Evolutionary conservation across 2,888 invertebrate genomes (phyloP).

Genomic region (Rhingia campestris): DNA sequence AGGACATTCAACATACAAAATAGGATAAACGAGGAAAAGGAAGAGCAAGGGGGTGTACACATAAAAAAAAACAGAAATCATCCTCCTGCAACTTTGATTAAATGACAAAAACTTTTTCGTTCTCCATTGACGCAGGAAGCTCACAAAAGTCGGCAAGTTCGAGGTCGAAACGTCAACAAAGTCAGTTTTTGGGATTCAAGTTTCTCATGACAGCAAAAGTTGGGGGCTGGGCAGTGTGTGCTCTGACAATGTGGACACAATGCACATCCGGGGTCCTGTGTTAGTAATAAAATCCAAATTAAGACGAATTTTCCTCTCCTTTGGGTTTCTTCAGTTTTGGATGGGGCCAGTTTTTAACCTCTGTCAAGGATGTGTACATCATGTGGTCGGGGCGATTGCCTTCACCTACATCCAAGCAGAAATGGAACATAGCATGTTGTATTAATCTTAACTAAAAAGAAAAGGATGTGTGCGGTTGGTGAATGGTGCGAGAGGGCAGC

Average conservation of each 20-base stretch:
- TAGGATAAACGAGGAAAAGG: slow-evolving; percentile 34
- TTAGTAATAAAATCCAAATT: slow-evolving; percentile 60
- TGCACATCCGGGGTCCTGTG: slow-evolving; percentile 49
- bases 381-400: slow-evolving; percentile 14
- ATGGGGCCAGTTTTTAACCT: slow-evolving; percentile 30
- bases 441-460: slow-evolving; percentile 40
- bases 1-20: slow-evolving; percentile 31
- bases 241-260: slow-evolving; percentile 28
- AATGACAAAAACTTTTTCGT: slow-evolving; percentile 63
- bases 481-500: background rate
- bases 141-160: slow-evolving; percentile 57
- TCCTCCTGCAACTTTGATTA: slow-evolving; percentile 64
- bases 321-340: background rate
- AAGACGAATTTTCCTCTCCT: slow-evolving; percentile 43
- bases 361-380: slow-evolving; percentile 29
- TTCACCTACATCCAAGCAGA: slow-evolving; percentile 34
- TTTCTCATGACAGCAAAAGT: slow-evolving; percentile 13
- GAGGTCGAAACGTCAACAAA: slow-evolving; percentile 67
- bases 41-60: slow-evolving; percentile 8
- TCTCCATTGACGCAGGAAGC: slow-evolving; percentile 32
- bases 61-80: slow-evolving; percentile 1
- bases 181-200: slow-evolving; percentile 25
- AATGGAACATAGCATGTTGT: slow-evolving; percentile 21
- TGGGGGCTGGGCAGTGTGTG: background rate
- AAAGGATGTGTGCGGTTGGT: slow-evolving; percentile 25